These are phyloP conservation scores for Pholis gunnellus DNA, from an alignment of 2,113 vertebrate genomes.

Conservation along the genomic window DNA sequence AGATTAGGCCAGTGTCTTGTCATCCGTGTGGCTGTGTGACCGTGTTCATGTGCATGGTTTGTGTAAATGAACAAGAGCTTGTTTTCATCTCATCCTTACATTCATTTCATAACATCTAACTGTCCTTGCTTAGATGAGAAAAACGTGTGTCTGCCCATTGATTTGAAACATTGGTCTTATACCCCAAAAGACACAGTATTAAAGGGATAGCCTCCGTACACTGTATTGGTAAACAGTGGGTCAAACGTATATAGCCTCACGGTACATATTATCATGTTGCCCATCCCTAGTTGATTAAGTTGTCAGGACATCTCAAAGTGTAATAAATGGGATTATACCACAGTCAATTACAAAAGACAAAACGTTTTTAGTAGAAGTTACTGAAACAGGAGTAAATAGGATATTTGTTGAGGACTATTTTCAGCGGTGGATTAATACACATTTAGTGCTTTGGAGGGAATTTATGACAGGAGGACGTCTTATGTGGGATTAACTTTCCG, in stretches of 20 bases:
- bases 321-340: background rate
- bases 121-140: background rate
- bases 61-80: constrained; percentile 21
- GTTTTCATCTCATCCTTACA: constrained; percentile 22
- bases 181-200: background rate
- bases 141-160: background rate
- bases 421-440: too few relatives aligned
- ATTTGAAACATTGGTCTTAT: background rate
- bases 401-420: too few relatives aligned
- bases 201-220: background rate
- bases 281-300: background rate
- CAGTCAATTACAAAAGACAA: background rate
- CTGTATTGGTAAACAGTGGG: background rate
- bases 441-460: too few relatives aligned
- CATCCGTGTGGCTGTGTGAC: constrained; percentile 37
- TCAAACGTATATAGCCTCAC: background rate
- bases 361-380: background rate
- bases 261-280: background rate
- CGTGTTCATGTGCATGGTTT: constrained; percentile 28
- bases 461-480: background rate
- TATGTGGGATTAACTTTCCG: background rate
- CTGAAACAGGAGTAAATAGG: too few relatives aligned
- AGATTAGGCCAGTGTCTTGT: constrained; percentile 51
- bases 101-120: constrained; percentile 18
- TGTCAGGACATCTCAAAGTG: background rate